These are phyloP conservation scores for Glyptemys insculpta DNA, from an alignment of 2,797 vertebrate species.

Conservation along the genomic window DNA sequence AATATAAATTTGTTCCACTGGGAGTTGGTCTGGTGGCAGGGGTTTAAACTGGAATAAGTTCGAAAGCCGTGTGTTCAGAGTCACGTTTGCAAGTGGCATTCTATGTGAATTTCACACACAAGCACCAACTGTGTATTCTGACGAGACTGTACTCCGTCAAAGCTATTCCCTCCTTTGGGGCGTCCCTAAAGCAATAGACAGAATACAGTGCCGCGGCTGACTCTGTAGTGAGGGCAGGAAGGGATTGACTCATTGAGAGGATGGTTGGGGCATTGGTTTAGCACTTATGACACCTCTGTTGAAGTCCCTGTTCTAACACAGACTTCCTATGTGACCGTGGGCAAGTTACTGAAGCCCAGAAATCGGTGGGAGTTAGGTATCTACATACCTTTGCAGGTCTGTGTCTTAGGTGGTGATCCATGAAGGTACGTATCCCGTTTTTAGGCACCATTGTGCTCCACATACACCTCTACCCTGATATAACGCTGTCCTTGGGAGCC, in stretches of 20 bases:
- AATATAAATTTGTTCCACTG: slow-evolving; percentile 27
- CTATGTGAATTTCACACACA: not conserved
- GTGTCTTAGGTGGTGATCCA: not conserved
- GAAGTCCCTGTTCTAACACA: not conserved
- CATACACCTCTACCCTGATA: not conserved
- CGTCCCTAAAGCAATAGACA: not conserved
- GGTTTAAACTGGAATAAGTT: not conserved
- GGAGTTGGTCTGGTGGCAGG: not conserved
- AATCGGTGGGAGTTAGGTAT: not conserved
- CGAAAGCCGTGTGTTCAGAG: slow-evolving; percentile 6
- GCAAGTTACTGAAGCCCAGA: not conserved
- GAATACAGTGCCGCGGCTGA: not conserved
- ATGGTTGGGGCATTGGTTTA: not conserved
- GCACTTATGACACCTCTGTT: not conserved
- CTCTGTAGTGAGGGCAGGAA: not conserved
- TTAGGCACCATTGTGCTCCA: not conserved
- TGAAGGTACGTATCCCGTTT: not conserved
- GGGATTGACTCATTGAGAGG: not conserved
- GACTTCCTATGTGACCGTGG: not conserved
- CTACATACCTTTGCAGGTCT: not conserved
- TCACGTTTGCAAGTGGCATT: not conserved
- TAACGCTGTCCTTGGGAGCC: no score
- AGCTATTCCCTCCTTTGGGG: not conserved
- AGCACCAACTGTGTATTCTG: not conserved
- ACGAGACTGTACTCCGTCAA: not conserved